Evolutionary conservation across 2,113 vertebrate species (phyloP), one percentile per base, ranked within the genome.

Genomic region (Menura novaehollandiae): DNA sequence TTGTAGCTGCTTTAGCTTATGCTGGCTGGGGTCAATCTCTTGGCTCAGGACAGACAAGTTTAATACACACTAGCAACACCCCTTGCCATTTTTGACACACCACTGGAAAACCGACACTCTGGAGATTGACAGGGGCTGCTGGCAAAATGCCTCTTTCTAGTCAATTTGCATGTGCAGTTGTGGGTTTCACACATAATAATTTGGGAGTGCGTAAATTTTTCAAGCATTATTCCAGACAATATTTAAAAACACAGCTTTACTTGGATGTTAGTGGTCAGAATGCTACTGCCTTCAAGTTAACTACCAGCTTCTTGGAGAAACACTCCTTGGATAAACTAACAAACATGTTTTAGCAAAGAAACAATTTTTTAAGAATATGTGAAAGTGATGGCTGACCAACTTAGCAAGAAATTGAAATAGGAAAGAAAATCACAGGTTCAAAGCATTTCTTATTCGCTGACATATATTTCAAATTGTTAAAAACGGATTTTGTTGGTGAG

Each of bases 161-260:
- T 84, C 94, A 80, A 93, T 95, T 95, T 96, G 88, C 95, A 95
- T 96, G 94, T 92, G 89, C 89, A 92, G 73, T 97, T 95, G 88
- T 95, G 92, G 93, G 93, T 97, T 97, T 96, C 95, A 87, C 91
- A 95, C 95, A 92, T 95, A 89, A 88, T 95, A 84, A 96, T 86
- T 96, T 91, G 89, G 75, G 80, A 95, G 55, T 66, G 93, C 1
- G 15, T 88, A 95, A 91, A 93, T 96, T 92, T 97, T 93, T 88
- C 51, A 71, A 88, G 82, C 52, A 58, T 94, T 90, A 79, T 75
- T 89, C 75, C 86, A 92, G 93, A 93, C 88, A 88, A 85, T 85
- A 91, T 96, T 94, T 89, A 43, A 94, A 94, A 95, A 82, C 91
- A 53, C 79, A 64, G 73, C 66, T 88, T 92, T 80, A 4, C 77